Evolutionary conservation across 1,140 invertebrate species (phyloP).

Genomic region (Drosophila teissieri): DNA sequence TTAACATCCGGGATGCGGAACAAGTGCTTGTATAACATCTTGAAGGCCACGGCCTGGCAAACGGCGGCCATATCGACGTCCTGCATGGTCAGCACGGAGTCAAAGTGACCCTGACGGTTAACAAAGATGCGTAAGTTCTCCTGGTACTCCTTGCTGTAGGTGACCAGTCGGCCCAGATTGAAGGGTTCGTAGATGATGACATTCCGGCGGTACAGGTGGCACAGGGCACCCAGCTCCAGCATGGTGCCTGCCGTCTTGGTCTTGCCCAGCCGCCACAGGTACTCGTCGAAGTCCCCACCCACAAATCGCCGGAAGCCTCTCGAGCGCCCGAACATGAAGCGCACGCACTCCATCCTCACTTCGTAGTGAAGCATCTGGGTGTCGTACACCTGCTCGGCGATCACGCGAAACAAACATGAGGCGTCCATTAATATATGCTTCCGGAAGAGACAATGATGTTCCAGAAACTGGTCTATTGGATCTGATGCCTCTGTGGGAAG

Average conservation of each 20-base stretch:
- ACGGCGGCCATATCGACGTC: slow-evolving; percentile 89
- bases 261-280: slow-evolving; percentile 88
- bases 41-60: slow-evolving; percentile 93
- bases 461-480: slow-evolving; percentile 90
- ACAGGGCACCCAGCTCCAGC: slow-evolving; percentile 89
- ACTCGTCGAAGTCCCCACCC: slow-evolving; percentile 86
- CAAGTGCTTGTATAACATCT: slow-evolving; percentile 91
- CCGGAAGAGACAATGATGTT: slow-evolving; percentile 90
- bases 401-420: slow-evolving; percentile 91
- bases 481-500: slow-evolving; percentile 10
- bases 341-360: slow-evolving; percentile 89
- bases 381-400: slow-evolving; percentile 93
- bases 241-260: slow-evolving; percentile 88
- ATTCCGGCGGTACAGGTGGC: slow-evolving; percentile 89
- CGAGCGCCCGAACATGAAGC: slow-evolving; percentile 88
- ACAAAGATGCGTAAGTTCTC: slow-evolving; percentile 86
- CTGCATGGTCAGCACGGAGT: slow-evolving; percentile 90
- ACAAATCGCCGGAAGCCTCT: slow-evolving; percentile 83
- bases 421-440: slow-evolving; percentile 92
- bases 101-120: slow-evolving; percentile 90
- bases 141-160: slow-evolving; percentile 8
- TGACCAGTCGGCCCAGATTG: slow-evolving; percentile 83
- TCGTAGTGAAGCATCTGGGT: slow-evolving; percentile 90
- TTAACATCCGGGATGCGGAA: slow-evolving; percentile 90
- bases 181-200: slow-evolving; percentile 89